Evolutionary conservation across 2,113 vertebrate species (phyloP).

Genomic region (Phocoena sinus): DNA sequence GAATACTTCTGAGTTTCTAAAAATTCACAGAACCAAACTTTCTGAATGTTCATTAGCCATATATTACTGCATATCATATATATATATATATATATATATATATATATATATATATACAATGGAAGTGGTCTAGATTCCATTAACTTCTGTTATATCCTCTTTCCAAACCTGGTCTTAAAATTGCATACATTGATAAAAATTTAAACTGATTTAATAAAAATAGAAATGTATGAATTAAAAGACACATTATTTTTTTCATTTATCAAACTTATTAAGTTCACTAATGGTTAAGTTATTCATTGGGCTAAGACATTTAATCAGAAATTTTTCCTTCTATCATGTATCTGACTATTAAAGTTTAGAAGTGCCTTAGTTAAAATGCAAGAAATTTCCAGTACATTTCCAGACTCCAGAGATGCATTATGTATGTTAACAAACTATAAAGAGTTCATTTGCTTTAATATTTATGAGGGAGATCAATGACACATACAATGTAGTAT

Average conservation of each 20-base stretch:
- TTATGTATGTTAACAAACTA: constrained; percentile 67
- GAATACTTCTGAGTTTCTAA: background rate
- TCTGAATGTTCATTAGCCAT: background rate
- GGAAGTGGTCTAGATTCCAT: background rate
- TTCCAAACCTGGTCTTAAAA: background rate
- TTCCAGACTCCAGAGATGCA: constrained; percentile 4
- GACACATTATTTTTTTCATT: background rate
- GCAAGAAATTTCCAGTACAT: constrained; percentile 43
- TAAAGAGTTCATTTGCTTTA: constrained; percentile 64
- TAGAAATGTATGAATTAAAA: background rate
- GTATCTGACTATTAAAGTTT: background rate
- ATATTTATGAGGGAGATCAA: constrained; percentile 66
- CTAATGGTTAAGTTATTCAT: background rate
- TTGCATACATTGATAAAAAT: background rate
- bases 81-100: background rate
- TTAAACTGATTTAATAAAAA: background rate
- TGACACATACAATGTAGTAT: constrained; percentile 40
- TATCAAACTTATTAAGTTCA: background rate
- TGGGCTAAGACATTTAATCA: background rate
- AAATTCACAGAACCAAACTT: background rate
- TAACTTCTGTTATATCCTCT: background rate
- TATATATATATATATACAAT: background rate
- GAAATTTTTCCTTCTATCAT: background rate
- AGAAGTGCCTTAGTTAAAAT: constrained; percentile 50
- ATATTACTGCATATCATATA: background rate